Conservation (phyloP, 2,113 vertebrate species). For the Pelmatolapia mariae region DNA sequence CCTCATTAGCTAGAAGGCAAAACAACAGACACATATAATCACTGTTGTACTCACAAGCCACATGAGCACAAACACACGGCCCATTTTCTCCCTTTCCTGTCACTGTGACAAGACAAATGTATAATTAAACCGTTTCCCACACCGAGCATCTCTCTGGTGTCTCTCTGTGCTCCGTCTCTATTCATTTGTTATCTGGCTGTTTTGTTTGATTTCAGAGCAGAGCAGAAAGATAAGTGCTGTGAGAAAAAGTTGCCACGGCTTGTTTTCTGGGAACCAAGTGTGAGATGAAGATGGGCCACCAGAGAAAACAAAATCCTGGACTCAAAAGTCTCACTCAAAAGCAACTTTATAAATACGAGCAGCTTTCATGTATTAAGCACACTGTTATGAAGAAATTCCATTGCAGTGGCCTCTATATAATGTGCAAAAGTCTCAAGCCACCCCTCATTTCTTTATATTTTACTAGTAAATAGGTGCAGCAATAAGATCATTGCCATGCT, state of each 20-base stretch:
- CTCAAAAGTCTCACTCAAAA: neutral
- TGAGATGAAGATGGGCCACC: neutral
- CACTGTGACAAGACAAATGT: constrained; percentile 20
- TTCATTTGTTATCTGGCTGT: constrained; percentile 27
- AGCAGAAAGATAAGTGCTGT: constrained; percentile 30
- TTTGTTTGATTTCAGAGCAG: constrained; percentile 14
- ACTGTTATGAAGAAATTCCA: neutral
- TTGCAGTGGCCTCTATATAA: neutral
- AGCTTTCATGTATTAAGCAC: neutral
- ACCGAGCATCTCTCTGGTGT: neutral
- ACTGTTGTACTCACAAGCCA: neutral
- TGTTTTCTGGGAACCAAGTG: constrained; percentile 30
- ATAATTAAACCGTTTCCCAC: constrained; percentile 55
- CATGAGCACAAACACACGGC: constrained; percentile 29
- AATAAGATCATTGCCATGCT: neutral
- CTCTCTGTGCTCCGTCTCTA: neutral
- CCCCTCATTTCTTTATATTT: neutral
- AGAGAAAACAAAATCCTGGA: neutral
- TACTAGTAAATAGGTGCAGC: neutral
- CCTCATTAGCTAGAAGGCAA: constrained; percentile 83
- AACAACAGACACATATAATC: constrained; percentile 23
- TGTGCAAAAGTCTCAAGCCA: neutral
- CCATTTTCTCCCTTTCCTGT: neutral
- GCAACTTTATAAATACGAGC: neutral
- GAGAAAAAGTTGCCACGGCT: constrained; percentile 30